Conservation (phyloP, 2,797 vertebrate genomes). For the Nyctibius grandis region DNA sequence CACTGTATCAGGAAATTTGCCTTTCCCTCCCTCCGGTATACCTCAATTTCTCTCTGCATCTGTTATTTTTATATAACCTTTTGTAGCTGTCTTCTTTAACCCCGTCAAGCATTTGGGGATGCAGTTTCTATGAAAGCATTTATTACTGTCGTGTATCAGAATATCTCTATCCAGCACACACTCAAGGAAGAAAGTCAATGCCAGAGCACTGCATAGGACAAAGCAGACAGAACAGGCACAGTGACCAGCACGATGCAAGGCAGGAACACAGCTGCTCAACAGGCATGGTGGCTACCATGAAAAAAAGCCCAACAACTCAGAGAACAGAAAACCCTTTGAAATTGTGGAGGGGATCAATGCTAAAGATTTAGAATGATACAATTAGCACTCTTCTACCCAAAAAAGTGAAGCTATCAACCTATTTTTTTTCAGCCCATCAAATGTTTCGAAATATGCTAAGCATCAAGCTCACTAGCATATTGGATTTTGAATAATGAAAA, state of each 20-base stretch:
- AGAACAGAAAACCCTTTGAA: not conserved
- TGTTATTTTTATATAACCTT: slow-evolving; percentile 18
- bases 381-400: not conserved
- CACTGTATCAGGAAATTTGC: fast-evolving
- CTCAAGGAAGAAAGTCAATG: not conserved
- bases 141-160: not conserved
- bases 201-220: not conserved
- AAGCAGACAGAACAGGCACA: not conserved
- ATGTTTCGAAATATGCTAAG: slow-evolving; percentile 29
- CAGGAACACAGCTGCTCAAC: not conserved
- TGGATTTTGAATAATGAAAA: slow-evolving; percentile 57
- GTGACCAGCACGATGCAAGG: fast-evolving
- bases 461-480: slow-evolving; percentile 30
- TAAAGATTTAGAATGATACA: not conserved
- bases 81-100: not conserved
- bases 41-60: not conserved
- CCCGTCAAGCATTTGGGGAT: not conserved
- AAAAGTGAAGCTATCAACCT: slow-evolving; percentile 7
- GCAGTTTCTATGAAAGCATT: not conserved
- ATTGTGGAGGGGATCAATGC: not conserved
- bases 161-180: fast-evolving
- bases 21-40: not conserved
- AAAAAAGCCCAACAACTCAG: not conserved
- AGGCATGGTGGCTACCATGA: not conserved
- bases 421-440: not conserved